Percentiles rank a stretch among this genome's conserved stretches.
These are phyloP conservation scores for Clytia hemisphaerica DNA, from an alignment of 30 jellyfish, hydroid and myxozoan species.

Conservation along the genomic window DNA sequence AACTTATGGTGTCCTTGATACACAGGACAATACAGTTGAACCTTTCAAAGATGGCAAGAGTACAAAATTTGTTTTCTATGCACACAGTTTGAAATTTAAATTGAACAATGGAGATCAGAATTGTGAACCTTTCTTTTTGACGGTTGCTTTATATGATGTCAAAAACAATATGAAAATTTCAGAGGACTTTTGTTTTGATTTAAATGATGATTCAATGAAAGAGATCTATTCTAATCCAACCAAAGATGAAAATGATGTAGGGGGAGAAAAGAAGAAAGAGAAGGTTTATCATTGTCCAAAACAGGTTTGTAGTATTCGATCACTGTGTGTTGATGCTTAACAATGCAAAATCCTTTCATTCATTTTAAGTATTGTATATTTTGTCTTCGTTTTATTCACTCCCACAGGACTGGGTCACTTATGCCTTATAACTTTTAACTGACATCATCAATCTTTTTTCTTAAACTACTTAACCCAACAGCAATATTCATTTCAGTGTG, in stretches of 20 bases:
- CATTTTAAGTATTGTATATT: too few relatives aligned
- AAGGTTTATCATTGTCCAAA: constrained; percentile 1
- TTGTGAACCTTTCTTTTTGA: constrained; percentile 92
- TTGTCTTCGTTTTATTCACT: too few relatives aligned
- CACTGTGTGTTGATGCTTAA: too few relatives aligned
- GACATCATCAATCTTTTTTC: too few relatives aligned
- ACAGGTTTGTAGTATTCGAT: background rate
- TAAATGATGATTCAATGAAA: constrained; percentile 58
- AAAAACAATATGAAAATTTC: constrained; percentile 61
- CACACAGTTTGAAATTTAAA: constrained; percentile 55
- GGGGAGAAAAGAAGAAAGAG: background rate
- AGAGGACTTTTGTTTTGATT: constrained; percentile 87
- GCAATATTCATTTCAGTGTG: constrained; percentile 66
- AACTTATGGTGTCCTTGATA: constrained; percentile 53
- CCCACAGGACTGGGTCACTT: too few relatives aligned
- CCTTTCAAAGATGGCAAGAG: constrained; percentile 53
- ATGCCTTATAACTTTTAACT: too few relatives aligned
- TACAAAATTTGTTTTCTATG: constrained; percentile 37
- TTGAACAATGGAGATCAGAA: constrained; percentile 47
- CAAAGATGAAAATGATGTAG: background rate
- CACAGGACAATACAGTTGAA: constrained; percentile 34
- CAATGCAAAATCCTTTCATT: too few relatives aligned
- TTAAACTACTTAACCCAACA: too few relatives aligned
- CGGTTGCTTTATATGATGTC: constrained; percentile 74
- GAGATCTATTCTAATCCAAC: constrained; percentile 3